Conservation (phyloP, 1,140 invertebrate species). For the Epicauta chinensis region DNA sequence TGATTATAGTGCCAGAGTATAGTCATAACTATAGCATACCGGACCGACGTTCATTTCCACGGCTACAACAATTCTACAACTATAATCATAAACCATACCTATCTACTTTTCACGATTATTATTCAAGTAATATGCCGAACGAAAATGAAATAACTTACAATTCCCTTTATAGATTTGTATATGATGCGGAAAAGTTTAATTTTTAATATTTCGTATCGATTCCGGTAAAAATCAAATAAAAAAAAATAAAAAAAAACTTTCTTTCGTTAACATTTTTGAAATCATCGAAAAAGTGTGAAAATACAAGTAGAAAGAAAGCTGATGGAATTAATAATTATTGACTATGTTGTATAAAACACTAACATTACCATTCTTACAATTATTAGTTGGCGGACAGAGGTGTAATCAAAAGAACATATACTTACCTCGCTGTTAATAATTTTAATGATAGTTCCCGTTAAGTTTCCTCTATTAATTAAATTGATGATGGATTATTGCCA, state of each 20-base stretch:
- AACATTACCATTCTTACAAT: slow-evolving; percentile 13
- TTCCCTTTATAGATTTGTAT: neutral
- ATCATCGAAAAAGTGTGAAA: too few relatives aligned
- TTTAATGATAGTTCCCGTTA: slow-evolving; percentile 17
- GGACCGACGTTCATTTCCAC: slow-evolving; percentile 23
- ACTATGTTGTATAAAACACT: slow-evolving; percentile 9
- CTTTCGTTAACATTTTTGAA: too few relatives aligned
- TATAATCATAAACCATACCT: slow-evolving; percentile 21
- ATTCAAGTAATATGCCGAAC: slow-evolving; percentile 25
- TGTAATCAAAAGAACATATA: slow-evolving; percentile 15
- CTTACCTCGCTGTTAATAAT: slow-evolving; percentile 16
- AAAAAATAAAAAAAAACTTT: too few relatives aligned
- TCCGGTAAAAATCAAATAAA: too few relatives aligned
- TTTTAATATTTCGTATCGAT: too few relatives aligned
- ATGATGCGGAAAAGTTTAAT: too few relatives aligned
- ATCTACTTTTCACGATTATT: slow-evolving; percentile 27
- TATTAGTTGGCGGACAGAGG: slow-evolving; percentile 14
- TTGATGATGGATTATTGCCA: slow-evolving; percentile 16
- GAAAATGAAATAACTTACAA: slow-evolving; percentile 16
- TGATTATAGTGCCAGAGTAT: slow-evolving; percentile 24
- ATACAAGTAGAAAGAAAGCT: too few relatives aligned
- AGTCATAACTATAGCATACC: slow-evolving; percentile 25
- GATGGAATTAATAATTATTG: slow-evolving; percentile 9
- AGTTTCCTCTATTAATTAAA: slow-evolving; percentile 14
- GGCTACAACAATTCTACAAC: slow-evolving; percentile 20